Evolutionary conservation across 1,140 invertebrate genomes (phyloP).

Genomic region (Brachionus sp.): DNA sequence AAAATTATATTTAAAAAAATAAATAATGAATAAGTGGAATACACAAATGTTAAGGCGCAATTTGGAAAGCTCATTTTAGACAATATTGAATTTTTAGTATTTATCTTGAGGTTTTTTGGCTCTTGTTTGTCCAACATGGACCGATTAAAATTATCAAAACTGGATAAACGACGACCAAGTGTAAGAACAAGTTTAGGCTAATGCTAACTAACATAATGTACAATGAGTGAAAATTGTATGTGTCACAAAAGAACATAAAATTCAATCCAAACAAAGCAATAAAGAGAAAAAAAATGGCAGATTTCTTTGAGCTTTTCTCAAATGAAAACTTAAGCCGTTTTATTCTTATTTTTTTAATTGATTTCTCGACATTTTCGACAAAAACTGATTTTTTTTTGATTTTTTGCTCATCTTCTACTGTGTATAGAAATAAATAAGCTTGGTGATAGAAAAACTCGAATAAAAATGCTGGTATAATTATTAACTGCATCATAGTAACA

Average conservation of each 20-base stretch:
- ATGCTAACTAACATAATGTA: slow-evolving; percentile 28
- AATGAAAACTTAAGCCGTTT: slow-evolving; percentile 26
- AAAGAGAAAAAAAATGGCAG: slow-evolving; percentile 3
- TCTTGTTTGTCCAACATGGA: background rate
- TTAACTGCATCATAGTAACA: slow-evolving; percentile 19
- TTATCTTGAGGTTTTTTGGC: background rate
- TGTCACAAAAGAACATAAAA: slow-evolving; percentile 34
- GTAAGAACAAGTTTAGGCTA: slow-evolving; percentile 30
- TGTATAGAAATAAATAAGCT: slow-evolving; percentile 38
- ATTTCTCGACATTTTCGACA: background rate
- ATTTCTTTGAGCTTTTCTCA: slow-evolving; percentile 31
- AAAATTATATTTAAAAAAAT: too few relatives aligned
- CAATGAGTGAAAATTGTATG: slow-evolving; percentile 31
- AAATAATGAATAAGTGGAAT: too few relatives aligned
- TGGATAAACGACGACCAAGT: slow-evolving; percentile 3
- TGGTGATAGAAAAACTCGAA: slow-evolving; percentile 41
- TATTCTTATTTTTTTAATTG: background rate
- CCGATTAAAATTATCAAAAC: slow-evolving; percentile 7
- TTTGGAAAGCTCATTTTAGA: too few relatives aligned
- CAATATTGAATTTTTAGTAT: background rate
- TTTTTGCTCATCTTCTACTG: background rate
- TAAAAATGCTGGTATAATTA: slow-evolving; percentile 26
- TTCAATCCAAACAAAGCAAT: slow-evolving; percentile 4
- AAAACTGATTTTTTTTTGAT: background rate
- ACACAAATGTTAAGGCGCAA: too few relatives aligned